Base-by-base conservation (phyloP, 2,888 invertebrate species). In the Nysson spinosus region DNA sequence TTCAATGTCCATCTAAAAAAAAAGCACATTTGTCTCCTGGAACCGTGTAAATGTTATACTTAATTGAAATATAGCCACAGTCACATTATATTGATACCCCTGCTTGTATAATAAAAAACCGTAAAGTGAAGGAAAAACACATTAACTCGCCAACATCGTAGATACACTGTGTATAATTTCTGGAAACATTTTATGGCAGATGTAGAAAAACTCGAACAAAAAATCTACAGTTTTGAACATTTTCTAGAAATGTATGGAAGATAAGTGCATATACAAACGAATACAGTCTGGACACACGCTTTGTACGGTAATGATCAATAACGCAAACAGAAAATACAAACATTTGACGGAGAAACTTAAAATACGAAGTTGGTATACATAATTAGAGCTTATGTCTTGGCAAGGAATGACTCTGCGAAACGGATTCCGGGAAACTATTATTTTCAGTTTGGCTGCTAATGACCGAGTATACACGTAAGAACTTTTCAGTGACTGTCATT, bases 381-480 rank as follows among this genome's bases (percentile, higher is more conserved):
- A 75, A 67, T 72, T 61, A 42, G 40, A 57, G 28, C 40, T 43
- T 40, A 32, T 39, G 40, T 24, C 57, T 67, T 75, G 72, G 63
- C 69, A 72, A 14, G 43, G 55, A 35, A 37, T 49, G 63, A 52
- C 43, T 55, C 58, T 35, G 46, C 66, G 39, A 61, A 67, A 68
- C 28, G 22, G 62, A 58, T 46, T 64, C 72, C 68, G 47, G 63
- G 72, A 75, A 72, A 20, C 43, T 67, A 69, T 75, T 76, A 78
- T 77, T 76, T 72, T 64, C 68, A 66, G 72, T 74, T 72, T 44
- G 51, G 57, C 60, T 50, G 42, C 42, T 40, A 73, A 69, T 66
- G 52, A 69, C 44, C 35, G 37, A 1, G 20, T 20, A 24, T 14
- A 1, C 11, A 19, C 19, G 26, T 32, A 26, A 9, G 42, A 42